Percentiles rank a stretch among this genome's conserved stretches.
Evolutionary conservation across 2,113 vertebrate genomes (phyloP).

Genomic region (Lampris megalopsis): DNA sequence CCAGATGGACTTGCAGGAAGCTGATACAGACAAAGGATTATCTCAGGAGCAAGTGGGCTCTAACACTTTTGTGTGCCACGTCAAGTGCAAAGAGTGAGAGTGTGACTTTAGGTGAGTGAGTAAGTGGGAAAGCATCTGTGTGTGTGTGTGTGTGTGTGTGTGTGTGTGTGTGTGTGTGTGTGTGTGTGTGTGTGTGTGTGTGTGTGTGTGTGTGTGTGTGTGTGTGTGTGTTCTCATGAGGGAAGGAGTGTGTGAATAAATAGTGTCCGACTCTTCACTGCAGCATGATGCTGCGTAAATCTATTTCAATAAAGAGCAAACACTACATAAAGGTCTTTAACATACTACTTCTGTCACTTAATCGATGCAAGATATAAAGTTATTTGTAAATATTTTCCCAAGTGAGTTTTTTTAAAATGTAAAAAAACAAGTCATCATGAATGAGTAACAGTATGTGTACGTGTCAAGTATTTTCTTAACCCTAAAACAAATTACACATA

Average conservation of each 20-base stretch:
- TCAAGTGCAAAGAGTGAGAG: constrained; percentile 19
- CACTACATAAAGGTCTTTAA: no score
- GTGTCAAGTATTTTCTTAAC: no score
- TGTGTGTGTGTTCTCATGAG: not conserved
- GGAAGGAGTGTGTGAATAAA: not conserved
- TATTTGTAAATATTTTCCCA: no score
- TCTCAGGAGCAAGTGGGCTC: constrained; percentile 22
- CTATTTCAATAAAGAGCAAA: no score
- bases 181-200: no score
- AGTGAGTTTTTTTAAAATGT: no score
- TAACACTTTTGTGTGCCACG: constrained; percentile 5
- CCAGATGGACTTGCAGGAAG: constrained; percentile 41
- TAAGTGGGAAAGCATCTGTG: not conserved
- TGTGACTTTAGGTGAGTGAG: constrained; percentile 2
- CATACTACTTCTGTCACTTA: no score
- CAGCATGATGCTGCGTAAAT: not conserved
- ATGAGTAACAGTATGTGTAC: no score
- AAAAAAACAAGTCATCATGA: no score
- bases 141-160: not conserved
- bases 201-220: no score
- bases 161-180: not conserved
- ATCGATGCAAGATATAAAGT: no score
- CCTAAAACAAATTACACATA: no score
- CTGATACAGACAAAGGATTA: constrained; percentile 40
- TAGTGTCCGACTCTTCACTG: not conserved